Percentiles rank a stretch among this genome's conserved stretches.
phyloP scores from a whole-genome alignment of 2,113 vertebrate genomes.

The Indicator maculatus region DNA sequence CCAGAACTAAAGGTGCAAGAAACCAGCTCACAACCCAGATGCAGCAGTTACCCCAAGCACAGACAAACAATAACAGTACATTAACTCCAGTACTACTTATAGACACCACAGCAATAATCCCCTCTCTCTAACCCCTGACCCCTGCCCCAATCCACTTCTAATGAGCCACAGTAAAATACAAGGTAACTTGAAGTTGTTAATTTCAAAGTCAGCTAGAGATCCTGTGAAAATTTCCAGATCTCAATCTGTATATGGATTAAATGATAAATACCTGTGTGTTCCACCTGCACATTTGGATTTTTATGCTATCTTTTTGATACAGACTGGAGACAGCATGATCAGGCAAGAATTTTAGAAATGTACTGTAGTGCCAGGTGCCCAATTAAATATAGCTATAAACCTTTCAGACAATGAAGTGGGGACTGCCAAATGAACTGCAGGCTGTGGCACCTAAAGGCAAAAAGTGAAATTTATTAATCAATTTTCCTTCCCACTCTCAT shows the following conservation, averaged over 20 bases:
- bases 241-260: neutral
- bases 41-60: neutral
- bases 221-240: neutral
- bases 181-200: neutral
- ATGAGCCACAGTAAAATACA: neutral
- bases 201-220: neutral
- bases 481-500: slow-evolving; percentile 60
- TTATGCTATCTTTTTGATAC: neutral
- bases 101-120: neutral
- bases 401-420: slow-evolving; percentile 44
- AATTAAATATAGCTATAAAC: slow-evolving; percentile 55
- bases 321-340: neutral
- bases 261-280: neutral
- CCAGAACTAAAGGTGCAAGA: neutral
- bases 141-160: neutral
- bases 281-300: neutral
- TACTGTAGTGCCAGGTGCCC: slow-evolving; percentile 31
- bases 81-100: neutral
- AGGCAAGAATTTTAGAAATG: slow-evolving; percentile 16
- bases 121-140: neutral
- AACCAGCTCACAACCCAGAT: neutral
- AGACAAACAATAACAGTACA: neutral
- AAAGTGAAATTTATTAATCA: slow-evolving; percentile 63
- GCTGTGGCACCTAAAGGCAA: slow-evolving; percentile 63
- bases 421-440: slow-evolving; percentile 68